Evolutionary conservation across 2,797 vertebrate genomes (phyloP).

Genomic region (Spinus pinus): DNA sequence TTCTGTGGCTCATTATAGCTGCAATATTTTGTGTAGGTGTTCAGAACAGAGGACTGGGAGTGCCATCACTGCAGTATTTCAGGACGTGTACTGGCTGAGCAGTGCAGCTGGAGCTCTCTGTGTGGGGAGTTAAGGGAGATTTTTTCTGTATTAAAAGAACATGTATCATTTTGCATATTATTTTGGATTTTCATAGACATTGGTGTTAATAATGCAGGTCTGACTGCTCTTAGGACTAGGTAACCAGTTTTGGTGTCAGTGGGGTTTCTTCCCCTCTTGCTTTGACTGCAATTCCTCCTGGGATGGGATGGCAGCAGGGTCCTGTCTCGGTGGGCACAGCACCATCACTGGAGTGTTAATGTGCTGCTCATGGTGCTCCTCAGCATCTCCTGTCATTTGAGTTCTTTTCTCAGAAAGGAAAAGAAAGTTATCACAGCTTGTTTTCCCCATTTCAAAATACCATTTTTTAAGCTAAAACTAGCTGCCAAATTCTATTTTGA

Average conservation of each 20-base stretch:
- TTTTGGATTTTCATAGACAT: not conserved
- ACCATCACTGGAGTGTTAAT: accelerated
- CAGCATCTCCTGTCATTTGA: not conserved
- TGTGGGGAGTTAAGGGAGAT: not conserved
- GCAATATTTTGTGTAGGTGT: not conserved
- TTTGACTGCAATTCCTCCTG: not conserved
- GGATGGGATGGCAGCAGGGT: accelerated
- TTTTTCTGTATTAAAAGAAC: not conserved
- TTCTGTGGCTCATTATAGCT: not conserved
- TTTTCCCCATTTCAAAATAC: accelerated
- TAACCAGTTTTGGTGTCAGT: not conserved
- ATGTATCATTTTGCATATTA: not conserved
- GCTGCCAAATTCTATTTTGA: not conserved
- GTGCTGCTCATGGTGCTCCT: not conserved
- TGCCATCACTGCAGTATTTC: not conserved
- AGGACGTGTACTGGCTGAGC: not conserved
- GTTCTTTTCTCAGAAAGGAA: not conserved
- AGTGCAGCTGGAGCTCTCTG: not conserved
- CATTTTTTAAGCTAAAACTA: not conserved
- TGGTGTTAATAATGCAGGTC: not conserved
- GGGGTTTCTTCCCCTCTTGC: not conserved
- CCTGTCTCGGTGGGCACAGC: not conserved
- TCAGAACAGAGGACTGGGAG: not conserved
- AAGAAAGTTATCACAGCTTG: not conserved
- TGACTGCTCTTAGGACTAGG: not conserved